A percentile compares a stretch with the other conserved stretches of the same genome.
Evolutionary conservation across 2,113 vertebrate species (phyloP).

Genomic region (Glaucomys volans): DNA sequence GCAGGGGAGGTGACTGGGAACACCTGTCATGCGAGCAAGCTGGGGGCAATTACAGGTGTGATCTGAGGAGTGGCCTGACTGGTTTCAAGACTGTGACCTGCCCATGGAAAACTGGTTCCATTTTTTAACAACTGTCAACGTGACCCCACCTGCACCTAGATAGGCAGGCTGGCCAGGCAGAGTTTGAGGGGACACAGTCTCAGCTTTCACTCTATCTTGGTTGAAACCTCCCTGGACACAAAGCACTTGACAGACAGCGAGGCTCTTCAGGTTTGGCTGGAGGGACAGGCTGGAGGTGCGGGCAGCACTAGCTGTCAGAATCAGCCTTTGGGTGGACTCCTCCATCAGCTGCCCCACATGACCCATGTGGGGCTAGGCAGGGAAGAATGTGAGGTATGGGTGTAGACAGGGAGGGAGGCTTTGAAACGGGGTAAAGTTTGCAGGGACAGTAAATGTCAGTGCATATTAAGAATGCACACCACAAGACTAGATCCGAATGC

Average conservation of each 20-base stretch:
- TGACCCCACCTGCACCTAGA: constrained; percentile 60
- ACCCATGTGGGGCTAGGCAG: not conserved
- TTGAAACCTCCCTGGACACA: not conserved
- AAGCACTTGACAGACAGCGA: not conserved
- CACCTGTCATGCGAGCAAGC: not conserved
- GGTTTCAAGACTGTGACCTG: constrained; percentile 72
- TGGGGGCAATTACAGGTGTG: constrained; percentile 74
- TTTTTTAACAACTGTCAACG: constrained; percentile 71
- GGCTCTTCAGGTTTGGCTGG: constrained; percentile 6
- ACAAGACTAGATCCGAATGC: not conserved
- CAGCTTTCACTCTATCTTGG: not conserved
- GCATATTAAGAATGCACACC: not conserved
- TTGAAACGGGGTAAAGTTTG: not conserved
- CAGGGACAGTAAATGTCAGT: not conserved
- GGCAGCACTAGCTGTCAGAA: not conserved
- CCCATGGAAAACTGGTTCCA: constrained; percentile 68
- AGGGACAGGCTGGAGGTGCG: not conserved
- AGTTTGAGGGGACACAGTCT: not conserved
- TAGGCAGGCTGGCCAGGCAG: not conserved
- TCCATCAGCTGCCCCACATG: not conserved
- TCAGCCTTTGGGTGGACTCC: constrained; percentile 43
- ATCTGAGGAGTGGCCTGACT: constrained; percentile 73
- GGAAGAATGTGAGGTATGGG: not conserved
- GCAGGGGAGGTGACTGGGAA: constrained; percentile 13
- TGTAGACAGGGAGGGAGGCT: constrained; percentile 15